Evolutionary conservation across 2,113 vertebrate genomes (phyloP).

Genomic region (Myrmecophaga tridactyla): DNA sequence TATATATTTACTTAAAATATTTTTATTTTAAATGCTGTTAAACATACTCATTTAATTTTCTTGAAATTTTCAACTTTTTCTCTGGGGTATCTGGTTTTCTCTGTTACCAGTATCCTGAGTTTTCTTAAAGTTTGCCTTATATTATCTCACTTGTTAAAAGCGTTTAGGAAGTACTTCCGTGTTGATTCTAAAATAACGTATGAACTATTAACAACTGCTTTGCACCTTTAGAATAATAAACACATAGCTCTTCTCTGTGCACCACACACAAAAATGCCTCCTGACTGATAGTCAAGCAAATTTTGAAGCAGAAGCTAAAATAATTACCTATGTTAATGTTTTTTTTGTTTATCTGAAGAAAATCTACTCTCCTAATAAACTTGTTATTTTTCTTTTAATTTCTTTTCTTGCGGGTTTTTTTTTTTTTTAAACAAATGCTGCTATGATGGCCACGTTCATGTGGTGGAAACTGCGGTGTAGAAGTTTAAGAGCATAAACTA

Average conservation of each 20-base stretch:
- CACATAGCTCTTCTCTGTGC: rapidly evolving
- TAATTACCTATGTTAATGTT: background rate
- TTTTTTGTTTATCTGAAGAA: background rate
- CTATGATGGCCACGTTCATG: background rate
- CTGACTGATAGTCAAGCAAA: background rate
- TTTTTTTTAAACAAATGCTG: background rate
- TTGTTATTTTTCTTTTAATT: background rate
- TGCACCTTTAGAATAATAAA: background rate
- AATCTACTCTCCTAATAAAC: background rate
- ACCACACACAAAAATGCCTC: background rate
- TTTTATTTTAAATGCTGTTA: background rate
- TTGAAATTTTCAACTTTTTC: background rate
- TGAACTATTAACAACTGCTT: background rate
- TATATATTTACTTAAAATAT: background rate
- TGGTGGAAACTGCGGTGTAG: no score
- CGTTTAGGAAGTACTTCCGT: background rate
- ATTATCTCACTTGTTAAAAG: background rate
- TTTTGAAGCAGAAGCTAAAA: background rate
- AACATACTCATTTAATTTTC: background rate
- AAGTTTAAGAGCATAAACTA: background rate
- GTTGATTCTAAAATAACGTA: background rate
- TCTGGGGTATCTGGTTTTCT: background rate
- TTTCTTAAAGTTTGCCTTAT: background rate
- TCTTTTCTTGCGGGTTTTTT: background rate
- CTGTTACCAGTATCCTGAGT: background rate